Evolutionary conservation across 2,888 invertebrate species (phyloP), one percentile per base, ranked within the genome.

Genomic region (Eucriotettix oculatus): DNA sequence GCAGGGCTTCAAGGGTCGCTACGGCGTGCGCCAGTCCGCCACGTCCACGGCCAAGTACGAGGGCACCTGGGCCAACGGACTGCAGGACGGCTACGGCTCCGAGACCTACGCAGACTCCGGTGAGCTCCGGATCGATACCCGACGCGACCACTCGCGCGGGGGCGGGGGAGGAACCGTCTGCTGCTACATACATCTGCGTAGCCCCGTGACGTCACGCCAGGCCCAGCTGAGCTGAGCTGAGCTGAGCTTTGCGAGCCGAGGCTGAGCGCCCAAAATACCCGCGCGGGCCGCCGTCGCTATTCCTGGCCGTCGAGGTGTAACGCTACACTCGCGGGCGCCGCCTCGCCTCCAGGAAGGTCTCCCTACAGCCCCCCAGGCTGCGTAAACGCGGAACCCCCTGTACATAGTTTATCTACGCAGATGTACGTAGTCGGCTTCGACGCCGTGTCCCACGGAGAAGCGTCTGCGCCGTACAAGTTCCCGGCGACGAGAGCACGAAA

Each of bases 91-190:
- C 68, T 99, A 98, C 77, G 99, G 99, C 68, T 96, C 96, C 57
- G 99, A 99, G 78, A 97, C 96, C 63, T 99, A 99, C 75, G 97
- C 97, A 62, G 99, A 99, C 77, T 95, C 96, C 75, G 98, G 98
- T 97, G 76, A 85, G 86, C 79, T 69, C 17, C 10, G 1, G 1
- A 17, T 54, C 54, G 10, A 54, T 52, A 16, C 16, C 14, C 12
- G 29, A 29, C 29, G 29, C 29, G 29, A 29, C 29, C 29, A 29
- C 29, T n/a, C n/a, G n/a, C n/a, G n/a, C n/a, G n/a, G n/a, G 29
- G 2, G 29, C 29, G 29, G 29, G 29, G 29, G 29, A 29, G 29
- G 29, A 2, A 29, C 3, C 29, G 29, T 29, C 29, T 7, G 29
- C 29, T 29, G 29, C 29, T 2, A 29, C 29, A 5, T 7, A 7